Base-by-base conservation (phyloP, 2,888 invertebrate species). In the Trichogramma evanescens region DNA sequence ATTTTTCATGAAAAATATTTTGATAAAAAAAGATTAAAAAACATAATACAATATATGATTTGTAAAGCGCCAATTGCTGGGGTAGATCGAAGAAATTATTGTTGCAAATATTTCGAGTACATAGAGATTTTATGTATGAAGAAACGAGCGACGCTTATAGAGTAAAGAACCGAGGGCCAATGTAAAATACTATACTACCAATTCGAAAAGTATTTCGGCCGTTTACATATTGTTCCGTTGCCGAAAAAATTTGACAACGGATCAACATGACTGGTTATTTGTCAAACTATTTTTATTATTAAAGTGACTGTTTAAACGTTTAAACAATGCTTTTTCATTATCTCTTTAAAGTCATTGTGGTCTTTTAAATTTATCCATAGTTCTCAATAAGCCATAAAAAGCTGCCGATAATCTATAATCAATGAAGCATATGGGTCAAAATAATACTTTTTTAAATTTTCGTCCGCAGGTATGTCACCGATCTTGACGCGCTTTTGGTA, bases 221-320 rank as follows among this genome's bases (percentile, higher is more conserved):
- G 65, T 66, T 69, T 66, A 62, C 66, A 66, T 62, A 68, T 70
- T 72, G 70, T 71, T 71, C 64, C 68, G 68, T 68, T 65, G 63
- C n/a, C 58, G 39, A 63, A 59, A 56, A 59, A 58, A 65, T 69
- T 63, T 67, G n/a, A 41, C 68, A 67, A 72, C 66, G 70, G 69
- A 70, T 70, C 48, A 39, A 50, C 59, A 61, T 58, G 59, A 52
- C 56, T 57, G 53, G 59, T 61, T 55, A 50, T 61, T 69, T 72
- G 74, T 76, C 72, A 71, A 73, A 71, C 71, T 76, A 77, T 77
- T 77, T 77, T 77, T 76, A 77, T 77, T 77, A 77, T 77, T 77
- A 77, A 74, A 70, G 68, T 76, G 73, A 76, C 75, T 75, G 76
- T 77, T 77, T 73, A 74, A 77, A 71, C 73, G 76, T 75, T 75